Percentiles rank a stretch among this genome's conserved stretches.
These are phyloP conservation scores for Zaprionus taronus DNA, from an alignment of 1,140 invertebrate genomes.

Conservation along the genomic window DNA sequence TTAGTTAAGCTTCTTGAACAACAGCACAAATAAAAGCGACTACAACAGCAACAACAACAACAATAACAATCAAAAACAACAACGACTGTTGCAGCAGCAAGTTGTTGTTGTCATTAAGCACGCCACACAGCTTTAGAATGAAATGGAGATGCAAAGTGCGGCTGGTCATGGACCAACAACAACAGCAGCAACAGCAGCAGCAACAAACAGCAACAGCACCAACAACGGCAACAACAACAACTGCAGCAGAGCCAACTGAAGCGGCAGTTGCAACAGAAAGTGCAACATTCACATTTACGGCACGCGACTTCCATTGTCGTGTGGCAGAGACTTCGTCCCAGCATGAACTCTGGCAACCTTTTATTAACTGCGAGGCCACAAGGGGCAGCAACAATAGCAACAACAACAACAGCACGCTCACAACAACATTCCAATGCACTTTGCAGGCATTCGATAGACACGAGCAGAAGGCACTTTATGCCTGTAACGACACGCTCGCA, in stretches of 20 bases:
- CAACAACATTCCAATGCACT: constrained; percentile 72
- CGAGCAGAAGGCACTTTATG: constrained; percentile 54
- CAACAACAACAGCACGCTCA: constrained; percentile 46
- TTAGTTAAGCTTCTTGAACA: neutral
- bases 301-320: constrained; percentile 58
- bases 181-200: constrained; percentile 38
- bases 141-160: constrained; percentile 83
- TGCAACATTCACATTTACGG: constrained; percentile 34
- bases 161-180: constrained; percentile 79
- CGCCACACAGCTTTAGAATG: constrained; percentile 80
- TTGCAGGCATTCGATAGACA: constrained; percentile 56
- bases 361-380: constrained; percentile 65
- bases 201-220: constrained; percentile 37
- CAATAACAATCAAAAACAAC: constrained; percentile 15
- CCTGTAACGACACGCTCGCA: constrained; percentile 44
- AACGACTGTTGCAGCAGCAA: constrained; percentile 17
- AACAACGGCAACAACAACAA: constrained; percentile 14
- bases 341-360: constrained; percentile 55
- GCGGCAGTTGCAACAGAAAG: constrained; percentile 23
- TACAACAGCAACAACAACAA: neutral
- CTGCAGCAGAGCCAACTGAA: constrained; percentile 9
- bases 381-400: constrained; percentile 28
- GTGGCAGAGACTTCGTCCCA: constrained; percentile 50
- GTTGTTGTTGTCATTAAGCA: constrained; percentile 49
- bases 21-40: neutral